These are phyloP conservation scores for Cheilosia urbana DNA, from an alignment of 2,888 invertebrate species.

Conservation along the genomic window DNA sequence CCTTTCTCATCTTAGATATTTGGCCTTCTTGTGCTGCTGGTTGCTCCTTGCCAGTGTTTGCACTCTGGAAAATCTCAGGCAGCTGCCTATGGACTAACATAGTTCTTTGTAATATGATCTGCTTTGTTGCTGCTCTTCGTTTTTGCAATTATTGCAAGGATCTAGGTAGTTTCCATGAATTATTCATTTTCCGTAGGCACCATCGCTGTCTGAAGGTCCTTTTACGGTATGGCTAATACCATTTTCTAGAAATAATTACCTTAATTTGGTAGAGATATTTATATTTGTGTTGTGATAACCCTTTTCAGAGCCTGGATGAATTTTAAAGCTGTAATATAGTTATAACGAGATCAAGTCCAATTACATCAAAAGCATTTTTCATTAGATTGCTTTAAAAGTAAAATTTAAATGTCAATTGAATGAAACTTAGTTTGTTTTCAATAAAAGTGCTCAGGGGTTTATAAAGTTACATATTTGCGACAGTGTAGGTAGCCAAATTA, in stretches of 20 bases:
- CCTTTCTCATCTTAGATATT: neutral
- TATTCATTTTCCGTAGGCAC: constrained; percentile 22
- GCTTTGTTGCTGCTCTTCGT: neutral
- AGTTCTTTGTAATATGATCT: constrained; percentile 17
- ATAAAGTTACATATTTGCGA: no score
- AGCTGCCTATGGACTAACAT: constrained; percentile 35
- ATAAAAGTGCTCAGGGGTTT: no score
- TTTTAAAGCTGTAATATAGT: no score
- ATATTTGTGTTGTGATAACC: neutral
- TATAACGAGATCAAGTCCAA: no score
- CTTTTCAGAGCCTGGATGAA: no score
- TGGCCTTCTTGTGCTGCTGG: constrained; percentile 6
- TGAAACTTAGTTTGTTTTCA: no score
- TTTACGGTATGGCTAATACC: constrained; percentile 31
- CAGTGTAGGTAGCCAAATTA: no score
- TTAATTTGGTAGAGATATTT: constrained; percentile 43
- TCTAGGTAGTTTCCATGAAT: constrained; percentile 34
- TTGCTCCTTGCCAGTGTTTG: constrained; percentile 9
- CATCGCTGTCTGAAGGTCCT: neutral
- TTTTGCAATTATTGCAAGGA: constrained; percentile 46
- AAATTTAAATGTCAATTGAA: no score
- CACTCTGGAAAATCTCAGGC: constrained; percentile 21
- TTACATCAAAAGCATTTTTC: no score
- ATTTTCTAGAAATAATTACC: constrained; percentile 55
- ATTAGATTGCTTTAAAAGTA: no score